These are phyloP conservation scores for Griposia aprilina DNA, from an alignment of 2,888 invertebrate genomes.

Conservation along the genomic window DNA sequence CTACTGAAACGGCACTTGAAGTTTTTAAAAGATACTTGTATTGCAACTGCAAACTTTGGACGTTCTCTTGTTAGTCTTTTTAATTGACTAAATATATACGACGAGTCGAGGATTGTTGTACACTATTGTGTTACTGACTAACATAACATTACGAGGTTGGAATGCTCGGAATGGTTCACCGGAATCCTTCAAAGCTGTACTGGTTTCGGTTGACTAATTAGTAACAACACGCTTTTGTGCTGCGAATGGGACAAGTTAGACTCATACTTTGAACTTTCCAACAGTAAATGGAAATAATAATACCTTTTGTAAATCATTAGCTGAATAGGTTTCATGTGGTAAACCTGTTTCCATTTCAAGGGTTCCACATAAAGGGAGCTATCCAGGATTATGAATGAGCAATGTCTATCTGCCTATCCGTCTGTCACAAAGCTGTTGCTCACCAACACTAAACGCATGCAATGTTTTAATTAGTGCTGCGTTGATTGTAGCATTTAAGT, in stretches of 20 bases:
- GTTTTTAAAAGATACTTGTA: background rate
- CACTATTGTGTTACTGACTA: background rate
- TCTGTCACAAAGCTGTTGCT: background rate
- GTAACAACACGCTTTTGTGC: conserved; percentile 10
- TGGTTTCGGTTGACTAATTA: conserved; percentile 36
- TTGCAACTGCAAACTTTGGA: background rate
- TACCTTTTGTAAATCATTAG: background rate
- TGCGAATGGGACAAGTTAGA: background rate
- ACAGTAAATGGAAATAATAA: too few species aligned
- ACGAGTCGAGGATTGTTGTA: background rate
- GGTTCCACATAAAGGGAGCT: background rate
- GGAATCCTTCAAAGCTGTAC: background rate
- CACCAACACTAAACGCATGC: background rate
- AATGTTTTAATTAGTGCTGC: background rate
- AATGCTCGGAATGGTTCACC: background rate
- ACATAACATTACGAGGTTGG: background rate
- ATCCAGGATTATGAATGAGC: background rate
- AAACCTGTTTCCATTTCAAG: background rate
- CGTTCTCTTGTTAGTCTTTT: background rate
- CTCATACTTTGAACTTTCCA: background rate
- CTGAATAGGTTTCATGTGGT: background rate
- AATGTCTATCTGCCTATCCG: too few species aligned
- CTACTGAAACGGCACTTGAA: background rate
- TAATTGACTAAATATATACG: background rate
- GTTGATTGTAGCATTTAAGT: background rate